These are phyloP conservation scores for Orthonevra nobilis DNA, from an alignment of 2,888 invertebrate genomes.

Conservation along the genomic window DNA sequence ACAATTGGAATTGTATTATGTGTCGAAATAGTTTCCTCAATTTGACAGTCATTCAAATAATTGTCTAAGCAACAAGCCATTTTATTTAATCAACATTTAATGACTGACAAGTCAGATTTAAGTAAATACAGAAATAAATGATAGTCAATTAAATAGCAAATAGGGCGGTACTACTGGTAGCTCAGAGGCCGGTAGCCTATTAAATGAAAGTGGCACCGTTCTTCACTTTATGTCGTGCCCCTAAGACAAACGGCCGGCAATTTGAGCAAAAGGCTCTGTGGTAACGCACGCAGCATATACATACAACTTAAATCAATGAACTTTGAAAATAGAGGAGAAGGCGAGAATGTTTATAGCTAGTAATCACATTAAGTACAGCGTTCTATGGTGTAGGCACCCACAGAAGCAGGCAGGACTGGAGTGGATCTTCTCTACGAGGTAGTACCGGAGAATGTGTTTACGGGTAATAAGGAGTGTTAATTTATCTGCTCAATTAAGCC, in stretches of 20 bases:
- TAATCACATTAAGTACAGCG: slow-evolving; percentile 37
- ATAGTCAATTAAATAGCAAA: neutral
- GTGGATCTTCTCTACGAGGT: neutral
- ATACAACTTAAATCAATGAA: slow-evolving; percentile 41
- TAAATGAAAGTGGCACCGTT: neutral
- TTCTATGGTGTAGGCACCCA: slow-evolving; percentile 17
- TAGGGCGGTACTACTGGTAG: neutral
- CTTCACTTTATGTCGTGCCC: neutral
- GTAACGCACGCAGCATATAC: too few species aligned
- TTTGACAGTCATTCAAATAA: slow-evolving; percentile 14
- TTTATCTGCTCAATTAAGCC: slow-evolving; percentile 21
- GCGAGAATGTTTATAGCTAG: slow-evolving; percentile 4
- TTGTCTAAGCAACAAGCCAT: neutral
- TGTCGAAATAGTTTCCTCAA: slow-evolving; percentile 26
- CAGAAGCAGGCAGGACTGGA: neutral
- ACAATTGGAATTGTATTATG: neutral
- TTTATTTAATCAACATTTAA: neutral
- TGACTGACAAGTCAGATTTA: neutral
- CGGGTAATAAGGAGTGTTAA: slow-evolving; percentile 44
- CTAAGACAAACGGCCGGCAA: neutral
- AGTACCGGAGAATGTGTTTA: slow-evolving; percentile 18
- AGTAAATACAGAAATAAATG: neutral
- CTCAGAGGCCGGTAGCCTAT: neutral
- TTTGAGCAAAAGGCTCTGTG: slow-evolving; percentile 21
- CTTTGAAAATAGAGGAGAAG: neutral